Evolutionary conservation across 2,797 vertebrate species (phyloP).

Genomic region (Tadarida brasiliensis): DNA sequence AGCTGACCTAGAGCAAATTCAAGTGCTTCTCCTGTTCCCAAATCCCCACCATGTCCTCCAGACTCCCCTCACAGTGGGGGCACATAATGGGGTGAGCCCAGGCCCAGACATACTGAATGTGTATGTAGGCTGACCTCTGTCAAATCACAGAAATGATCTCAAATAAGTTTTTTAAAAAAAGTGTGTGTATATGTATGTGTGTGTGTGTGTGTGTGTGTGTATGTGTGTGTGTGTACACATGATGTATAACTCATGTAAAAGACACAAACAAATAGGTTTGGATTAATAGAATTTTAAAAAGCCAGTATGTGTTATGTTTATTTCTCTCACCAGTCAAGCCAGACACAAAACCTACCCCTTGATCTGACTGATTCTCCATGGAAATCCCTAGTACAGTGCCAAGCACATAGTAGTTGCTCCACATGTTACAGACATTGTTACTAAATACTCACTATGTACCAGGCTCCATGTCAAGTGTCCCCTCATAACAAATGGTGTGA

Average conservation of each 20-base stretch:
- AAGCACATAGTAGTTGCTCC: neutral
- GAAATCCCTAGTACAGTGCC: neutral
- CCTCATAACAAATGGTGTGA: neutral
- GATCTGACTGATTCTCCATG: neutral
- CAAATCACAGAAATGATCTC: neutral
- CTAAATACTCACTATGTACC: neutral
- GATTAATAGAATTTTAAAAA: neutral
- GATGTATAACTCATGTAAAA: neutral
- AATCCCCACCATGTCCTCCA: neutral
- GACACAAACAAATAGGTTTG: neutral
- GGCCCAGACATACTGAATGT: neutral
- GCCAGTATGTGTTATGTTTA: neutral
- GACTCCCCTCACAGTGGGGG: neutral
- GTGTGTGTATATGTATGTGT: no score
- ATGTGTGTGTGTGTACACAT: neutral
- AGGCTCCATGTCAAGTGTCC: neutral
- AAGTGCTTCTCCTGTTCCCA: neutral
- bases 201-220: neutral
- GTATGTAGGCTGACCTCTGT: neutral
- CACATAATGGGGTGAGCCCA: accelerated
- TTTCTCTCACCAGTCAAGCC: neutral
- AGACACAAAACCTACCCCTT: neutral
- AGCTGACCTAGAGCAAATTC: neutral
- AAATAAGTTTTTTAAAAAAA: neutral
- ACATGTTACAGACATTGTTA: neutral